Percentiles rank a stretch among this genome's conserved stretches.
Conservation (phyloP, 2,113 vertebrate species). For the Thalassoma bifasciatum region DNA sequence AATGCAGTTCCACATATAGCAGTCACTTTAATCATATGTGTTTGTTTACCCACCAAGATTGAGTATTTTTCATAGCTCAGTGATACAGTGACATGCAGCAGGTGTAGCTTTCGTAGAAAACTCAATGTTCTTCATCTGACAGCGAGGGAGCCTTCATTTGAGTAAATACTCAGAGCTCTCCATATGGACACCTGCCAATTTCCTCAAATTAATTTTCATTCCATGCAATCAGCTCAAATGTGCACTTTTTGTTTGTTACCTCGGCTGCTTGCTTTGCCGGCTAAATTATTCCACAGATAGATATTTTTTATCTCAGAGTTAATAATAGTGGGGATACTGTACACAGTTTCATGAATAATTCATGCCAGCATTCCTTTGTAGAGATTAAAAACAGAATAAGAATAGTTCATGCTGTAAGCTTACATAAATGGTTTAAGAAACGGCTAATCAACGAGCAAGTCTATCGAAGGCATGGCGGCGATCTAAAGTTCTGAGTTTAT, state of each 20-base stretch:
- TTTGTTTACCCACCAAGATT: too few relatives aligned
- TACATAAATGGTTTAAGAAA: slow-evolving; percentile 69
- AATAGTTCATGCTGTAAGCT: slow-evolving; percentile 65
- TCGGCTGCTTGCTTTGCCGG: slow-evolving; percentile 26
- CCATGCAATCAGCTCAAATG: slow-evolving; percentile 28
- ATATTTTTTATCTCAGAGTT: slow-evolving; percentile 50
- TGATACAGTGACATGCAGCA: too few relatives aligned
- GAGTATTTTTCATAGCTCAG: neutral
- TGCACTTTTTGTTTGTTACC: slow-evolving; percentile 36
- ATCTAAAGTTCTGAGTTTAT: slow-evolving; percentile 52
- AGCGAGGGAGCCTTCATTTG: slow-evolving; percentile 1
- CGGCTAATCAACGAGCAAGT: slow-evolving; percentile 64
- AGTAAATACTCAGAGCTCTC: slow-evolving; percentile 41
- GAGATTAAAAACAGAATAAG: slow-evolving; percentile 68
- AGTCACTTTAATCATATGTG: too few relatives aligned
- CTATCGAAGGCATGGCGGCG: slow-evolving; percentile 27
- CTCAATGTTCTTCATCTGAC: too few relatives aligned
- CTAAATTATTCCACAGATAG: slow-evolving; percentile 49
- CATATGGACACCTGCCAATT: slow-evolving; percentile 18
- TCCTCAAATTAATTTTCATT: slow-evolving; percentile 44
- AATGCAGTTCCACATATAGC: too few relatives aligned
- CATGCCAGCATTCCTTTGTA: slow-evolving; percentile 63
- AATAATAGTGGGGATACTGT: slow-evolving; percentile 62
- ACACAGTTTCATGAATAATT: slow-evolving; percentile 71
- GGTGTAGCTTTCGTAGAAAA: too few relatives aligned